Base-by-base conservation (phyloP, 2,888 invertebrate genomes). In the Plusia festucae region DNA sequence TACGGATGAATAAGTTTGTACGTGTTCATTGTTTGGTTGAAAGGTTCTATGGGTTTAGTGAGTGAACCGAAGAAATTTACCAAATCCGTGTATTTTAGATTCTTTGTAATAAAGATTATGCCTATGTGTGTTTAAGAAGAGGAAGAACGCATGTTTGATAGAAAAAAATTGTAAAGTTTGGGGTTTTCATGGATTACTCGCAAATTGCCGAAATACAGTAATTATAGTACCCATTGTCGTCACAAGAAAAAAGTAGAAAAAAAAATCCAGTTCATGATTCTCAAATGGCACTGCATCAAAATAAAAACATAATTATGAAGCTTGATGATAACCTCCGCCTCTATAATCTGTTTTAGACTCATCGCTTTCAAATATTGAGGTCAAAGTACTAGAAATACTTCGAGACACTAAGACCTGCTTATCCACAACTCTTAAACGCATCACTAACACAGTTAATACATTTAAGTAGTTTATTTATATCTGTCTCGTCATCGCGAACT, bases 1-100 rank as follows among this genome's bases (percentile, higher is more conserved):
- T 87, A 70, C 34, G 59, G 71, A 83, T 84, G 87, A 86, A 88
- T 86, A 84, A 83, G 80, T 78, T 86, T 87, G 86, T 85, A 84
- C 82, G 82, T 82, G 80, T 69, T 73, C 78, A 82, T 86, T 86
- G 82, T 86, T 76, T 79, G 79, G 73, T 82, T 77, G 75, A 82
- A 83, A 83, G 80, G 83, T 73, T 81, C 65, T 82, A 74, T 76
- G 72, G 66, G 67, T 64, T 69, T 61, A 62, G 58, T 68, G 68
- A 61, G 63, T 70, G 68, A 65, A 67, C 54, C 57, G 62, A 74
- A 79, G 79, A 80, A 83, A 79, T 82, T 82, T 74, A 78, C 82
- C 75, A 77, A 76, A 73, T 63, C 66, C 82, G 78, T 68, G 80
- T 82, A 81, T 76, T 82, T 76, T 70, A 66, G 68, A 65, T 53